Evolutionary conservation across 2,888 invertebrate genomes (phyloP).

Genomic region (Drepanosiphum platanoidis): DNA sequence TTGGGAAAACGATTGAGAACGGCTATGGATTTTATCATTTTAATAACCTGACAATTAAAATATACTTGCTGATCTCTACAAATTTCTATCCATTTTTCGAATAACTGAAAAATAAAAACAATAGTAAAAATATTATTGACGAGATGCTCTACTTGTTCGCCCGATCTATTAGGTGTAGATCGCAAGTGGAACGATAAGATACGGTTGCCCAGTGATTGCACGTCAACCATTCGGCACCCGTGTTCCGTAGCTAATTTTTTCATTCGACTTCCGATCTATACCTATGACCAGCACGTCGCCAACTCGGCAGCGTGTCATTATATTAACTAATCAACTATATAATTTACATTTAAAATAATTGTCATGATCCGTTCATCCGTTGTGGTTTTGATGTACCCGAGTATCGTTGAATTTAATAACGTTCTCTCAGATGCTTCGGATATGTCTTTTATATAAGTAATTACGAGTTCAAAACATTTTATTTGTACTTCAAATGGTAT

Average conservation of each 20-base stretch:
- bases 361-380: conserved; percentile 46
- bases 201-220: no score
- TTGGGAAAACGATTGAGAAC: conserved; percentile 30
- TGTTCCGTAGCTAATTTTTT: no score
- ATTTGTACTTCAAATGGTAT: conserved; percentile 53
- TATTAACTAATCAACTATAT: not conserved
- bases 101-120: conserved; percentile 18
- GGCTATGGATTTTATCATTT: conserved; percentile 29
- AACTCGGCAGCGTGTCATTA: no score
- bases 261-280: no score
- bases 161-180: no score
- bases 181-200: no score
- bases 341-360: conserved; percentile 48
- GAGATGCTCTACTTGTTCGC: no score
- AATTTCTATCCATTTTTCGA: conserved; percentile 40
- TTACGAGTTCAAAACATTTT: conserved; percentile 51
- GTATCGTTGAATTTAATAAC: conserved; percentile 30
- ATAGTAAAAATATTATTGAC: not conserved
- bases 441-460: conserved; percentile 35
- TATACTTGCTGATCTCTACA: conserved; percentile 23
- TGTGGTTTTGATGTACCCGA: conserved; percentile 48
- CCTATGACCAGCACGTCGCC: no score
- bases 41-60: conserved; percentile 27
- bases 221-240: no score
- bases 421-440: conserved; percentile 29